phyloP scores from a whole-genome alignment of 37 sponge, comb jelly and placozoan species.

The Agelas oroides region DNA sequence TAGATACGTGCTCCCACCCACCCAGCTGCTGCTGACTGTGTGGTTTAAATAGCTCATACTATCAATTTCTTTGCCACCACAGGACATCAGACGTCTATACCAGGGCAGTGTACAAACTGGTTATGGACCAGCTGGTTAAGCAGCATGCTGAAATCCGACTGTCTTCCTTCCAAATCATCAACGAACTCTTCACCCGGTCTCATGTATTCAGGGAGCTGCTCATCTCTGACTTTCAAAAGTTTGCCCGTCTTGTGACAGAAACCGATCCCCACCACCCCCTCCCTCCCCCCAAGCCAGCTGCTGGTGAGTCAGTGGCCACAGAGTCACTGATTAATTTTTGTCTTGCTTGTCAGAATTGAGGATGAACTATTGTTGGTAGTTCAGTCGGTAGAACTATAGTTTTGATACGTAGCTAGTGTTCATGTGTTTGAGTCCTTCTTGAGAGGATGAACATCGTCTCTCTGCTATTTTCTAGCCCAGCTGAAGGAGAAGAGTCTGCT shows the following conservation, averaged over 20 bases:
- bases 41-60: neutral
- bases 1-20: no score
- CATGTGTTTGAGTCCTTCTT: no score
- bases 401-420: no score
- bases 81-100: slow-evolving; percentile 72
- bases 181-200: slow-evolving; percentile 77
- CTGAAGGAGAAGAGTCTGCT: slow-evolving; percentile 75
- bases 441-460: no score
- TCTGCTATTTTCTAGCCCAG: neutral
- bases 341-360: no score
- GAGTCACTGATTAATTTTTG: no score
- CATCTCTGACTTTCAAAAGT: slow-evolving; percentile 51
- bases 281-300: slow-evolving; percentile 75
- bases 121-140: slow-evolving; percentile 65
- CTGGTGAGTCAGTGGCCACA: slow-evolving; percentile 6
- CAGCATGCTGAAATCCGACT: slow-evolving; percentile 84
- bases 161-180: slow-evolving; percentile 64
- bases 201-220: slow-evolving; percentile 80
- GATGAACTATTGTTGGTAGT: no score
- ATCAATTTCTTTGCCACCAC: neutral
- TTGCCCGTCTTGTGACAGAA: slow-evolving; percentile 55
- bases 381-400: no score
- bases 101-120: slow-evolving; percentile 31
- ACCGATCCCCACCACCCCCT: slow-evolving; percentile 64
- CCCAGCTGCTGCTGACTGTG: neutral